A percentile compares a stretch with the other conserved stretches of the same genome.
Conservation (phyloP, 2,113 vertebrate species). For the Entelurus aequoreus region DNA sequence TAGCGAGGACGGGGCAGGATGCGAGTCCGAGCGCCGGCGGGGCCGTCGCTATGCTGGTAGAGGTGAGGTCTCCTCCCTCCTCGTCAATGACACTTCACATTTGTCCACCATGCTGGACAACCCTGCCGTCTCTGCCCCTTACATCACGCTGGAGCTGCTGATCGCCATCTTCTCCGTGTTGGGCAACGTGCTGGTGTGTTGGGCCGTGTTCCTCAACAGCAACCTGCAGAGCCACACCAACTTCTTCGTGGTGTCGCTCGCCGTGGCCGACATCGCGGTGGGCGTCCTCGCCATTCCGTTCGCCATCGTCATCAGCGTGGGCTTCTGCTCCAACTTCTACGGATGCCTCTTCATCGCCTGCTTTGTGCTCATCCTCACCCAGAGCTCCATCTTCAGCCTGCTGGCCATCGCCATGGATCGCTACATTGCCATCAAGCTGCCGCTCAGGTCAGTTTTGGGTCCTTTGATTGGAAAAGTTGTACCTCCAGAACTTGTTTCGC, state of each 20-base stretch:
- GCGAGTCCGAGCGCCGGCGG: slow-evolving; percentile 27
- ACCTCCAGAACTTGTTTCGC: too few species aligned
- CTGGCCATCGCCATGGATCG: slow-evolving; percentile 93
- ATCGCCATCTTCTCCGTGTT: slow-evolving; percentile 86
- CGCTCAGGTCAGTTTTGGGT: slow-evolving; percentile 81
- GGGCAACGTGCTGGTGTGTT: slow-evolving; percentile 95
- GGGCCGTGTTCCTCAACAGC: slow-evolving; percentile 91
- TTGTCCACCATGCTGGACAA: slow-evolving; percentile 74
- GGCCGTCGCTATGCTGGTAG: slow-evolving; percentile 86
- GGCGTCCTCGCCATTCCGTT: slow-evolving; percentile 93
- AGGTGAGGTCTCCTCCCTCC: slow-evolving; percentile 65
- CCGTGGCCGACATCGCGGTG: slow-evolving; percentile 91
- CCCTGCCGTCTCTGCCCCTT: slow-evolving; percentile 54
- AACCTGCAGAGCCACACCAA: slow-evolving; percentile 97
- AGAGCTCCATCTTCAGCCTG: slow-evolving; percentile 98
- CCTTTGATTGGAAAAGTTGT: background rate
- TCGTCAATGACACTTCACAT: slow-evolving; percentile 44
- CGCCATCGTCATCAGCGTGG: slow-evolving; percentile 88
- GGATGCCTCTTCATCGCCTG: slow-evolving; percentile 95
- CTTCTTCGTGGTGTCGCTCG: slow-evolving; percentile 93
- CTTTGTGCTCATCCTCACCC: slow-evolving; percentile 91
- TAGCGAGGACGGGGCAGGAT: slow-evolving; percentile 14
- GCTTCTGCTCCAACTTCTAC: slow-evolving; percentile 91
- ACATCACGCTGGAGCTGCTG: slow-evolving; percentile 86
- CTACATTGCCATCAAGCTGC: slow-evolving; percentile 90